Percentiles rank a stretch among this genome's conserved stretches.
These are phyloP conservation scores for Hexactinellida sp. DNA, from an alignment of 37 sponge, comb jelly and placozoan species.

Conservation along the genomic window DNA sequence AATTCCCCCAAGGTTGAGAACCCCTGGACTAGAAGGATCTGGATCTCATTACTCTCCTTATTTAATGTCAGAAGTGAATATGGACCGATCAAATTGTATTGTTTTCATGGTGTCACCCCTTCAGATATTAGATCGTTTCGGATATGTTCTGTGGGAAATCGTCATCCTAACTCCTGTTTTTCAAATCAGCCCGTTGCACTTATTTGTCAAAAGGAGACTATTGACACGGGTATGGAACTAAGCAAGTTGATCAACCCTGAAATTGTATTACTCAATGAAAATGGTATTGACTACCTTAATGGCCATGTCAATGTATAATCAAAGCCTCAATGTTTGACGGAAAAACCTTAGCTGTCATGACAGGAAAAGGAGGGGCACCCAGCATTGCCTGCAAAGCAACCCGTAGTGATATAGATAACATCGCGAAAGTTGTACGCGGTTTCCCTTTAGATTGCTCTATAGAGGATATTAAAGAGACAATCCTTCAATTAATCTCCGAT, in stretches of 20 bases:
- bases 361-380: not conserved
- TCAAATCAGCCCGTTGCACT: not conserved
- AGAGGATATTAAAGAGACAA: not conserved
- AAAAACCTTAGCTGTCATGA: not conserved
- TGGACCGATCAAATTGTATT: constrained; percentile 1
- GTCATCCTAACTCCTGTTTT: not conserved
- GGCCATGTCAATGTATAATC: not conserved
- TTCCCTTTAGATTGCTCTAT: not conserved
- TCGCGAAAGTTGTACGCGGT: not conserved
- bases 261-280: not conserved
- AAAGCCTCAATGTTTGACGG: not conserved
- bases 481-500: not conserved
- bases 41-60: not conserved
- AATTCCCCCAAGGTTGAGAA: too few relatives aligned
- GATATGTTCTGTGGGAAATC: constrained; percentile 1
- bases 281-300: not conserved
- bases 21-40: not conserved
- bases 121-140: not conserved
- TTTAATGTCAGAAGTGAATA: not conserved
- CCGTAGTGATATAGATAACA: not conserved
- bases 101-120: not conserved
- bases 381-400: not conserved
- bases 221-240: not conserved
- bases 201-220: not conserved
- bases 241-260: not conserved